phyloP scores from a whole-genome alignment of 2,888 invertebrate species.

The Leptinotarsa juncta region DNA sequence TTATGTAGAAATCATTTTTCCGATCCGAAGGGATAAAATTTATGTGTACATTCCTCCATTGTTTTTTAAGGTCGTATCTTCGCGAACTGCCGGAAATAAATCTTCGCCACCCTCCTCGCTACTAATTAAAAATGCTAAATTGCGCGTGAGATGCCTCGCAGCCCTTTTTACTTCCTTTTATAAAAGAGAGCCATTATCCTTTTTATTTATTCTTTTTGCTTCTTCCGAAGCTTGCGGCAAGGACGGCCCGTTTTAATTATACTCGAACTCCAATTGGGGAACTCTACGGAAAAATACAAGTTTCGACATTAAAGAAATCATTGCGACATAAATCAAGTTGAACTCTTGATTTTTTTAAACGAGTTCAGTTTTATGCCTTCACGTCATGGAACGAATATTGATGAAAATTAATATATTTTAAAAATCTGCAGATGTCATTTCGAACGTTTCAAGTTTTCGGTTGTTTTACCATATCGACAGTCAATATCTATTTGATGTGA shows the following conservation, averaged over 20 bases:
- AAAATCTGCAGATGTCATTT: too few species aligned
- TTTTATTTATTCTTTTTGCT: slow-evolving; percentile 41
- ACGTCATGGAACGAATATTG: too few species aligned
- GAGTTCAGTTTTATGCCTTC: too few species aligned
- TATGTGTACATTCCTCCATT: slow-evolving; percentile 42
- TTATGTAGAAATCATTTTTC: slow-evolving; percentile 28
- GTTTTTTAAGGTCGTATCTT: slow-evolving; percentile 42
- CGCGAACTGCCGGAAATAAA: slow-evolving; percentile 59
- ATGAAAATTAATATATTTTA: too few species aligned
- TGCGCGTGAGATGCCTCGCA: slow-evolving; percentile 61
- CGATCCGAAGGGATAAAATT: slow-evolving; percentile 42
- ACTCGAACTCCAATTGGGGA: slow-evolving; percentile 36
- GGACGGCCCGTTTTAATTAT: slow-evolving; percentile 36
- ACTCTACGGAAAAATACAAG: slow-evolving; percentile 29
- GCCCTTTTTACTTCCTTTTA: slow-evolving; percentile 50
- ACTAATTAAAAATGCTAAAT: slow-evolving; percentile 66
- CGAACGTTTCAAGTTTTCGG: too few species aligned
- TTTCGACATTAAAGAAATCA: slow-evolving; percentile 1
- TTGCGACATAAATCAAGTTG: slow-evolving; percentile 3
- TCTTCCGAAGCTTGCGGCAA: slow-evolving; percentile 32
- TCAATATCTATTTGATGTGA: too few species aligned
- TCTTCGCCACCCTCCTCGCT: slow-evolving; percentile 59
- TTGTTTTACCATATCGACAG: too few species aligned
- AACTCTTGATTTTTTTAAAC: too few species aligned
- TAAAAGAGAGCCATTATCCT: slow-evolving; percentile 44